Conservation (phyloP, 2,888 invertebrate species). For the Phengaris arion region DNA sequence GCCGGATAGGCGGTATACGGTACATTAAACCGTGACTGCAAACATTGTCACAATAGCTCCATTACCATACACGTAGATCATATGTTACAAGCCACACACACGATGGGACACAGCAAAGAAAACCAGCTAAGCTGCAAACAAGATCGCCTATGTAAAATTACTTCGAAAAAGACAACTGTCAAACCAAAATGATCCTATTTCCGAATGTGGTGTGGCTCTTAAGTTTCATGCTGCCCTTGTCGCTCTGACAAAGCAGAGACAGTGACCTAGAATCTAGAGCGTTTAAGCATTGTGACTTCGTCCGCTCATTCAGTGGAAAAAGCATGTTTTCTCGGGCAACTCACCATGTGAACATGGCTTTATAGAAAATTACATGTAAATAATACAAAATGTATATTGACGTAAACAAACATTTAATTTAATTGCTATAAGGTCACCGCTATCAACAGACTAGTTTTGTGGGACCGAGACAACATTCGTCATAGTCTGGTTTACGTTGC, state of each 20-base stretch:
- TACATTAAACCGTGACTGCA: conserved; percentile 19
- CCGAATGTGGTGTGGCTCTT: too few species aligned
- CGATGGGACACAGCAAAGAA: background rate
- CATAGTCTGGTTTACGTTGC: conserved; percentile 2
- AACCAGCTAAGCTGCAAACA: background rate
- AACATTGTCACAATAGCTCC: conserved; percentile 12
- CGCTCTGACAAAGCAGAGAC: too few species aligned
- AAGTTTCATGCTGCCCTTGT: too few species aligned
- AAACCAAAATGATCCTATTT: background rate
- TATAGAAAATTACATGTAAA: conserved; percentile 2
- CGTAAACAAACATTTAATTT: conserved; percentile 9
- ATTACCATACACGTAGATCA: conserved; percentile 20
- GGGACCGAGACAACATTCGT: background rate
- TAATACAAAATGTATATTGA: conserved; percentile 15
- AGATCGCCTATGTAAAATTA: background rate
- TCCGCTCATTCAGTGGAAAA: background rate
- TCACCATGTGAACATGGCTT: background rate
- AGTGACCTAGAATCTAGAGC: too few species aligned
- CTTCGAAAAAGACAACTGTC: background rate
- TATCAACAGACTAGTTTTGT: conserved; percentile 13
- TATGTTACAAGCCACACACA: conserved; percentile 5
- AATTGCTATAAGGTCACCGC: conserved; percentile 11
- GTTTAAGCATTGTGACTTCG: too few species aligned
- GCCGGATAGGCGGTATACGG: background rate
- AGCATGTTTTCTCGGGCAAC: background rate